Evolutionary conservation across 2,888 invertebrate species (phyloP).

Genomic region (Morpho deidamia): DNA sequence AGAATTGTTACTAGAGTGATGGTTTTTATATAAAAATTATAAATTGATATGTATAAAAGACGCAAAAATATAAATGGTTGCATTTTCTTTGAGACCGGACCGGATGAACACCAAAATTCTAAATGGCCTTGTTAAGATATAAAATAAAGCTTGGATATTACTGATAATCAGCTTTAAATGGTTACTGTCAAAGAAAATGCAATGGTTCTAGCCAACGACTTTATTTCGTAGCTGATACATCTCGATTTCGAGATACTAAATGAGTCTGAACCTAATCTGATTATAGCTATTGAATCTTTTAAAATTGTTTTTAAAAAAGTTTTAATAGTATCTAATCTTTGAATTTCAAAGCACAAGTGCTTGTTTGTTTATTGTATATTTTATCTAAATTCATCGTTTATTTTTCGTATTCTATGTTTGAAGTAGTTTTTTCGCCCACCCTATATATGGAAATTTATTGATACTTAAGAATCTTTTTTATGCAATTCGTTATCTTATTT

Average conservation of each 20-base stretch:
- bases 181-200: conserved; percentile 44
- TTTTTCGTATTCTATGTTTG: no score
- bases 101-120: conserved; percentile 46
- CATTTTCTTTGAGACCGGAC: conserved; percentile 43
- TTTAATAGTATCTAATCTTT: no score
- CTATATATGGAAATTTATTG: no score
- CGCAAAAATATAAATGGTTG: conserved; percentile 40
- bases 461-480: no score
- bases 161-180: conserved; percentile 44
- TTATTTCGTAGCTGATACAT: conserved; percentile 55
- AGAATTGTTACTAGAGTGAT: conserved; percentile 76
- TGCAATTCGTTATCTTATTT: no score
- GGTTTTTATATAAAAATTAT: conserved; percentile 63
- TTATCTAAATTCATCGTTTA: no score
- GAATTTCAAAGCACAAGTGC: no score
- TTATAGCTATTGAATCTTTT: no score
- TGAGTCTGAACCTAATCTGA: not conserved
- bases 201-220: conserved; percentile 46
- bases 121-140: conserved; percentile 28
- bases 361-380: no score
- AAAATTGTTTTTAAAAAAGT: no score
- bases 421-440: no score
- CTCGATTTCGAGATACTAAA: conserved; percentile 50
- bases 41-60: conserved; percentile 47
- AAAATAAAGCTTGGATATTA: conserved; percentile 6